Percentiles rank a stretch among this genome's conserved stretches.
These are phyloP conservation scores for Palythoa heliodiscus DNA, from an alignment of 92 coral and sea anemone species.

Conservation along the genomic window DNA sequence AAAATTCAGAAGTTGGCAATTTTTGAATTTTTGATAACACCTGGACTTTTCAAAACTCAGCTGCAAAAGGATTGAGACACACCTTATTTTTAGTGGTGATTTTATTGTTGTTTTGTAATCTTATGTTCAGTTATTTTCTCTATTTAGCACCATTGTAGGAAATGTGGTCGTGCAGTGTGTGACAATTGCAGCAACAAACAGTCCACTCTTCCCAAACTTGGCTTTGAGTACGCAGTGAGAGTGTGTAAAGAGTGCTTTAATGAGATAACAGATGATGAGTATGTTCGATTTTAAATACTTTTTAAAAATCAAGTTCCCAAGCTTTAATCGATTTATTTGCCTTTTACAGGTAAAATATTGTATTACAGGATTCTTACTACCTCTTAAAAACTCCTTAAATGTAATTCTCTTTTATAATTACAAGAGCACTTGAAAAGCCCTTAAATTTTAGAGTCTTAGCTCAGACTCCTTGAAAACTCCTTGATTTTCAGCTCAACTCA, in stretches of 20 bases:
- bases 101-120: background rate
- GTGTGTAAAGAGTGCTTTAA: slow-evolving; percentile 89
- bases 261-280: slow-evolving; percentile 89
- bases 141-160: slow-evolving; percentile 93
- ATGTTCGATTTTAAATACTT: slow-evolving; percentile 44
- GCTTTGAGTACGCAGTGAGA: slow-evolving; percentile 91
- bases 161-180: slow-evolving; percentile 97
- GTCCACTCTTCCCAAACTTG: slow-evolving; percentile 86
- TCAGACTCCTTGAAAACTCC: no score
- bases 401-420: no score
- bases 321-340: no score
- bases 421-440: no score
- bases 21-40: no score
- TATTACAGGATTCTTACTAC: no score
- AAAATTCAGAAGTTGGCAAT: no score
- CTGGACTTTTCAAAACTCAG: no score
- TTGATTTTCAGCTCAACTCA: no score
- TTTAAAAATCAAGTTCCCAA: background rate
- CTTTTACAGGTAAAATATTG: no score
- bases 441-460: no score
- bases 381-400: no score
- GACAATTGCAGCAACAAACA: slow-evolving; percentile 81
- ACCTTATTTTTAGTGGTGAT: background rate
- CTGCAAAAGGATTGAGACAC: background rate
- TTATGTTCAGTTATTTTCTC: background rate